phyloP scores from a whole-genome alignment of 2,797 vertebrate species.

The Florisuga fusca region DNA sequence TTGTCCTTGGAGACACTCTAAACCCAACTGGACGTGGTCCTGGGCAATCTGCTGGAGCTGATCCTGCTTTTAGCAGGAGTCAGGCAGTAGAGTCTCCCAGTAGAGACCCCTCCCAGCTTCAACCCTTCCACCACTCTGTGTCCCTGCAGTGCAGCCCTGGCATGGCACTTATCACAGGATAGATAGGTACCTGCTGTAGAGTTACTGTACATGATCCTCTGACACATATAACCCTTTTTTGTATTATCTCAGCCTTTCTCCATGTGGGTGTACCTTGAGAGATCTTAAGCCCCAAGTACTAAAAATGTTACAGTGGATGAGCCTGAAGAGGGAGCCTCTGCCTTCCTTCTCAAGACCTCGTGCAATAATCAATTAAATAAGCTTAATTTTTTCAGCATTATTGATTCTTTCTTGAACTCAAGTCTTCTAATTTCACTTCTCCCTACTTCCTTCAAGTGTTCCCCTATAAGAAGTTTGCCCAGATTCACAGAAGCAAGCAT shows the following conservation, averaged over 20 bases:
- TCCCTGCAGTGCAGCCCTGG: background rate
- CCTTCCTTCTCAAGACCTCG: background rate
- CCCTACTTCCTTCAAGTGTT: background rate
- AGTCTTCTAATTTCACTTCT: background rate
- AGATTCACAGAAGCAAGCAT: background rate
- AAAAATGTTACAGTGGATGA: background rate
- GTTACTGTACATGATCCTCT: background rate
- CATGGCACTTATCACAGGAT: fast-evolving
- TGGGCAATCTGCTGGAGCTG: background rate
- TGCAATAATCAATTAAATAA: background rate
- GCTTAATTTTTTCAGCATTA: background rate
- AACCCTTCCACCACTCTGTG: fast-evolving
- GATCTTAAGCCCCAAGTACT: background rate
- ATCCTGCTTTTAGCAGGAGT: background rate
- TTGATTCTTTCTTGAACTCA: background rate
- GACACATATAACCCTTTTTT: background rate
- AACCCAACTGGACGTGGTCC: background rate
- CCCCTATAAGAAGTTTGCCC: background rate
- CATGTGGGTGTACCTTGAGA: background rate
- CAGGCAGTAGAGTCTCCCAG: fast-evolving
- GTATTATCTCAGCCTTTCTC: background rate
- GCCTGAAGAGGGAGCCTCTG: background rate
- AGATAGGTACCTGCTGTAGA: fast-evolving
- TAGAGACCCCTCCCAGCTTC: background rate
- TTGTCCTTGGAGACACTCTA: background rate